A percentile compares a stretch with the other conserved stretches of the same genome.
Evolutionary conservation across 2,113 vertebrate genomes (phyloP).

Genomic region (Cyanoliseus patagonus): DNA sequence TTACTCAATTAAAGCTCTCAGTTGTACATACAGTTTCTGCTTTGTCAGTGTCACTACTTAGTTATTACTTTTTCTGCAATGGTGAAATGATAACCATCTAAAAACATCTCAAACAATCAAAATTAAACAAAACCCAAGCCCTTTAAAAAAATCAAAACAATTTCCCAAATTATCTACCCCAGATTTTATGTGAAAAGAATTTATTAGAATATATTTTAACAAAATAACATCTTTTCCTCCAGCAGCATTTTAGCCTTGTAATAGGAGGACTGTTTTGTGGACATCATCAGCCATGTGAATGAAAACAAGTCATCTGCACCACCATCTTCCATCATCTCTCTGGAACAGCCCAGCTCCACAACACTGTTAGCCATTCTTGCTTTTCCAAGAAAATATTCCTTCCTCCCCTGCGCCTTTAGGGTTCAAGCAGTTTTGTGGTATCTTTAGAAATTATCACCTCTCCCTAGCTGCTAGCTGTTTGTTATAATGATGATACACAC

Average conservation of each 20-base stretch:
- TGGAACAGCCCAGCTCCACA: background rate
- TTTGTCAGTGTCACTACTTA: background rate
- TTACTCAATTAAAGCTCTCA: slow-evolving; percentile 38
- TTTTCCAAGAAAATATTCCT: background rate
- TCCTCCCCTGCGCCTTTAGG: background rate
- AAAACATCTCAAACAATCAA: background rate
- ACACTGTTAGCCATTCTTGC: background rate
- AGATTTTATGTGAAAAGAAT: background rate
- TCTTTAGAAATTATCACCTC: background rate
- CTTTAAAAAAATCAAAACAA: background rate
- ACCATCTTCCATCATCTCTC: background rate
- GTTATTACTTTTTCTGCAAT: background rate
- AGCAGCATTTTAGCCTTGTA: background rate
- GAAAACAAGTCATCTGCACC: background rate
- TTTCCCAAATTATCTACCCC: background rate
- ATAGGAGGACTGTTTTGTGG: background rate
- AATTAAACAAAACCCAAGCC: background rate
- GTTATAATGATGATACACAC: background rate
- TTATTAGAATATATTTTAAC: background rate
- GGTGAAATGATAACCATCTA: background rate
- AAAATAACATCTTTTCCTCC: background rate
- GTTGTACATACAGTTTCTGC: background rate
- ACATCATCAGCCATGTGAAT: background rate
- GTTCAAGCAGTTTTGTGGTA: background rate
- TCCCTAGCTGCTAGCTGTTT: background rate